These are phyloP conservation scores for Apotomis betuletana DNA, from an alignment of 2,888 invertebrate genomes.

Conservation along the genomic window DNA sequence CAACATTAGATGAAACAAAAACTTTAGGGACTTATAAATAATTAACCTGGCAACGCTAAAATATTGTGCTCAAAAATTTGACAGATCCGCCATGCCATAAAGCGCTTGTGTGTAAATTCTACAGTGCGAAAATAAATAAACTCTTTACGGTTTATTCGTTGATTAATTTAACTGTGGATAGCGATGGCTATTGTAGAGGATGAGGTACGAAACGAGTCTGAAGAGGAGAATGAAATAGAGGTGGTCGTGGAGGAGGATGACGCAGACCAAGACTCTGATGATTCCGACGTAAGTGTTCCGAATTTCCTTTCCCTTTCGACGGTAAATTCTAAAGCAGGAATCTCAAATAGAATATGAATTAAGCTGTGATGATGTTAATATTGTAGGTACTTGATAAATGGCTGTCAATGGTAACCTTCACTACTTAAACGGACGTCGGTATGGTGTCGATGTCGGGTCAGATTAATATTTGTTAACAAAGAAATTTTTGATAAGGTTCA, in stretches of 20 bases:
- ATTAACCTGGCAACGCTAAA: slow-evolving; percentile 21
- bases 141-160: slow-evolving; percentile 38
- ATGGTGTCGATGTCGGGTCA: slow-evolving; percentile 1
- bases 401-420: slow-evolving; percentile 8
- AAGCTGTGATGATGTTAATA: neutral
- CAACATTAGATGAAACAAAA: neutral
- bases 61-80: slow-evolving; percentile 41
- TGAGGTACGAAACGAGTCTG: slow-evolving; percentile 76
- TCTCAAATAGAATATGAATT: neutral
- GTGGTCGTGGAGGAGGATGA: slow-evolving; percentile 76
- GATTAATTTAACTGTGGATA: slow-evolving; percentile 50
- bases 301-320: slow-evolving; percentile 21
- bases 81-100: slow-evolving; percentile 53
- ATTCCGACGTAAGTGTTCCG: slow-evolving; percentile 68
- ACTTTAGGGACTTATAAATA: neutral
- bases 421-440: neutral
- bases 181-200: slow-evolving; percentile 79
- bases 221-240: slow-evolving; percentile 78
- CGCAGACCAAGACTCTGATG: slow-evolving; percentile 74
- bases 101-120: slow-evolving; percentile 49
- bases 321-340: neutral
- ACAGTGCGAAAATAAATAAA: slow-evolving; percentile 41
- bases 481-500: neutral
- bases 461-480: slow-evolving; percentile 3
- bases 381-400: slow-evolving; percentile 10